Conservation (phyloP, 2,888 invertebrate genomes). For the Leptopilina syphax region DNA sequence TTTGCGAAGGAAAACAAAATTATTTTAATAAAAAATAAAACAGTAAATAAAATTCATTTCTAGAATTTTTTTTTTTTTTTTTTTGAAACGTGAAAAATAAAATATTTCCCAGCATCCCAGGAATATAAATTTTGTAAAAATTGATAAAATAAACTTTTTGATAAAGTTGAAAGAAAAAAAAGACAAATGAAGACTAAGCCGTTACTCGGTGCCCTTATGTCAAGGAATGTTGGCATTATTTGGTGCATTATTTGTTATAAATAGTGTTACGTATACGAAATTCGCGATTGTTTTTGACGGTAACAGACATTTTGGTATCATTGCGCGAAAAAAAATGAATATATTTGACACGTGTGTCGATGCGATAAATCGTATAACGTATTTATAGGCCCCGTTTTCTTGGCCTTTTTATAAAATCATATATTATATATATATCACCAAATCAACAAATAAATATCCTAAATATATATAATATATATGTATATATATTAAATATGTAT, state of each 20-base stretch:
- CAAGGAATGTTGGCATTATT: conserved; percentile 20
- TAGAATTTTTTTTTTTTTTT: no score
- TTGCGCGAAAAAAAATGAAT: conserved; percentile 25
- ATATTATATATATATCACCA: conserved; percentile 65
- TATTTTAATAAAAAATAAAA: no score
- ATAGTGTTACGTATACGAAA: conserved; percentile 31
- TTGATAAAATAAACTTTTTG: neutral
- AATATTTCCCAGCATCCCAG: neutral
- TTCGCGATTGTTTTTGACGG: conserved; percentile 15
- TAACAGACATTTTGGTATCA: conserved; percentile 29
- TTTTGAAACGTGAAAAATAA: no score
- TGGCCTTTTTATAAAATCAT: conserved; percentile 62
- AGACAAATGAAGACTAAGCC: neutral
- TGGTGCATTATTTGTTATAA: conserved; percentile 20
- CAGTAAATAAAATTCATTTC: no score
- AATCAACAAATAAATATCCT: conserved; percentile 76
- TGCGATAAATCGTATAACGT: conserved; percentile 50
- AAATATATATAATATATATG: conserved; percentile 70
- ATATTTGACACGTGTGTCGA: neutral
- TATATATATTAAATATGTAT: conserved; percentile 67
- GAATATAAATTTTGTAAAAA: neutral
- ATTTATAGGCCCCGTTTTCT: conserved; percentile 49
- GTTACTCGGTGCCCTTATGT: conserved; percentile 36
- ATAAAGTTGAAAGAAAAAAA: neutral
- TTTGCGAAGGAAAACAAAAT: no score